Conservation (phyloP, 2,113 vertebrate genomes). For the Sminthopsis crassicaudata region DNA sequence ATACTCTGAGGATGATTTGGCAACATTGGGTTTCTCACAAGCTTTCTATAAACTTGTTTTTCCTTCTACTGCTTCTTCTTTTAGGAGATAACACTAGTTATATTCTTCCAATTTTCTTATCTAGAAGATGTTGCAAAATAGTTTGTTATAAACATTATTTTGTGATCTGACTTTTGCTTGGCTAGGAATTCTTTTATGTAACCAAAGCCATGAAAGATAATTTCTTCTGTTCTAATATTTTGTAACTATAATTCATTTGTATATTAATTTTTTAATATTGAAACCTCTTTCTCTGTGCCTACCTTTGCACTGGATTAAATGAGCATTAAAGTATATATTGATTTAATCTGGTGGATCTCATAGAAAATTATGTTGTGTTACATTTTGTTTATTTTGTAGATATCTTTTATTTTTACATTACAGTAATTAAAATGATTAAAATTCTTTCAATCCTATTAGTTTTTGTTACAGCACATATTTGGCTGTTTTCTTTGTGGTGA, state of each 20-base stretch:
- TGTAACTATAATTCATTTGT: background rate
- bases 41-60: background rate
- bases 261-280: background rate
- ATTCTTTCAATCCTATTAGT: background rate
- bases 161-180: background rate
- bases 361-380: background rate
- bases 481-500: background rate
- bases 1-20: background rate
- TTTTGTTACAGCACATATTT: background rate
- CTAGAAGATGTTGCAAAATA: background rate
- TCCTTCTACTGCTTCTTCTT: background rate
- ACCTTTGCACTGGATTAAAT: background rate
- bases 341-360: background rate
- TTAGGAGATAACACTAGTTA: background rate
- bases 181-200: background rate
- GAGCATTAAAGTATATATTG: background rate
- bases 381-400: background rate
- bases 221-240: background rate
- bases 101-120: background rate
- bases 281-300: background rate
- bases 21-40: background rate
- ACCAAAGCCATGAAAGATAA: background rate
- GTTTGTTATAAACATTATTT: background rate
- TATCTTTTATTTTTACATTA: background rate
- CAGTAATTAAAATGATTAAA: background rate